Evolutionary conservation across 2,888 invertebrate species (phyloP), one percentile per base, ranked within the genome.

Genomic region (Thyatira batis): DNA sequence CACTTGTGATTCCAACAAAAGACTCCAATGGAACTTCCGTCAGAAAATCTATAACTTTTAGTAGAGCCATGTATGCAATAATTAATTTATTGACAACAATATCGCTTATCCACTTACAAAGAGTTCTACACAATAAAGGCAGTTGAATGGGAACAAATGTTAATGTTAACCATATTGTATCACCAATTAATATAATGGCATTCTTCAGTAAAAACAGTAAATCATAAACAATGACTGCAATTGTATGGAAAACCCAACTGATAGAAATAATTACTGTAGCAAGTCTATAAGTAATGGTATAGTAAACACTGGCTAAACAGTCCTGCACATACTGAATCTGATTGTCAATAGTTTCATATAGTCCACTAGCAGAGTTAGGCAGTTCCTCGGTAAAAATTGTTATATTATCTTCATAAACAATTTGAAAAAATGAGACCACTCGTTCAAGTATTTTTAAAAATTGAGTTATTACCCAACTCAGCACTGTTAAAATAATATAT

Each of bases 11-110:
- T 30, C 91, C 91, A 63, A 87, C 68, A 62, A 91, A 88, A 43
- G 91, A 90, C 65, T 91, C 82, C 54, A 91, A 80, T 72, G 91
- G 91, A 70, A 92, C 89, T 82, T 92, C 91, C 49, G 89, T 86
- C 53, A 92, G 72, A 71, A 85, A 91, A 66, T 90, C 88, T 9
- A 89, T 89, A 53, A 89, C 74, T 58, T 75, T 81, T 54, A 91
- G 74, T 57, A 92, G 74, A 39, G 69, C 69, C 82, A 82, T 81
- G 55, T 91, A 90, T 0, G 67, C 70, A 65, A 87, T 79, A 30
- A 87, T 70, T 44, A 80, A 58, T 45, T 60, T 49, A 46, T 60
- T 67, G 10, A 79, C 51, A 28, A 82, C 43, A 27, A 69, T 45
- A 49, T 79, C 76, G 21, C 64, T 71, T 11, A 85, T 52, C 64